A percentile compares a stretch with the other conserved stretches of the same genome.
These are phyloP conservation scores for Chrysopilus asiliformis DNA, from an alignment of 2,888 invertebrate genomes.

Conservation along the genomic window DNA sequence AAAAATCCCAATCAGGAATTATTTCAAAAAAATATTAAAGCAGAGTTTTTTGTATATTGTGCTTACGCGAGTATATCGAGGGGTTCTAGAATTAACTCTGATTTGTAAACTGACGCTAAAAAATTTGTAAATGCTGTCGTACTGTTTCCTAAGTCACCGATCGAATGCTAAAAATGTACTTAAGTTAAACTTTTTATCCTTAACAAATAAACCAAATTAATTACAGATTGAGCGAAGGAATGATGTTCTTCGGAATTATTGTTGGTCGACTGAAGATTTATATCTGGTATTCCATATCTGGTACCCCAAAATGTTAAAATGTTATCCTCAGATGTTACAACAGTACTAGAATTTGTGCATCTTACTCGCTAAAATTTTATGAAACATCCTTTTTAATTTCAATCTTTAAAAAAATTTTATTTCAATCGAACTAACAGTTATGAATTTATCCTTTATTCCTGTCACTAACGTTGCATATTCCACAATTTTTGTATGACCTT, in stretches of 20 bases:
- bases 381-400: neutral
- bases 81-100: slow-evolving; percentile 37
- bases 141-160: slow-evolving; percentile 25
- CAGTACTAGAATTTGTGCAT: slow-evolving; percentile 51
- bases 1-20: too few relatives aligned
- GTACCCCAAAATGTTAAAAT: slow-evolving; percentile 58
- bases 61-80: slow-evolving; percentile 42
- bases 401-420: neutral
- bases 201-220: neutral
- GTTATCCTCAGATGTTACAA: slow-evolving; percentile 50
- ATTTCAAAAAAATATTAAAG: neutral
- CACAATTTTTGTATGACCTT: too few relatives aligned
- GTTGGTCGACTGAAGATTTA: slow-evolving; percentile 9
- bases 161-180: too few relatives aligned
- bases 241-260: slow-evolving; percentile 10
- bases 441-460: slow-evolving; percentile 26
- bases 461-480: slow-evolving; percentile 29
- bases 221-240: neutral
- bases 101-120: slow-evolving; percentile 34
- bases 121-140: slow-evolving; percentile 36
- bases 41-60: neutral
- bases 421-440: slow-evolving; percentile 19
- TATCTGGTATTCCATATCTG: slow-evolving; percentile 32
- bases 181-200: too few relatives aligned
- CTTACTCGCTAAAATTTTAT: slow-evolving; percentile 27